Conservation (phyloP, 2,113 vertebrate species). For the Epinephelus fuscoguttatus region DNA sequence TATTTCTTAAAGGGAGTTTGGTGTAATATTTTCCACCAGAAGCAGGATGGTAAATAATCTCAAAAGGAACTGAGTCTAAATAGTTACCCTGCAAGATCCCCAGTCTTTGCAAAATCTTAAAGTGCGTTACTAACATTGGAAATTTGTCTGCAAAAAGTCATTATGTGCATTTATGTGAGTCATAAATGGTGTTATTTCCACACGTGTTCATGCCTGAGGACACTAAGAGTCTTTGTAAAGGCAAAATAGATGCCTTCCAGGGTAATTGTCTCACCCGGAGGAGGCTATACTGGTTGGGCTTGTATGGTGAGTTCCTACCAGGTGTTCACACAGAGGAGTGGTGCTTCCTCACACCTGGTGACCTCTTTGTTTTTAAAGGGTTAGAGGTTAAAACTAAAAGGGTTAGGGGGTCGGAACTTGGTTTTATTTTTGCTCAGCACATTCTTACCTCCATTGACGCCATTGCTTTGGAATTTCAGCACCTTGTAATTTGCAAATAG, state of each 20-base stretch:
- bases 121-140: no score
- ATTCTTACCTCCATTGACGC: constrained; percentile 20
- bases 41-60: no score
- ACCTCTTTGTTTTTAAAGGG: constrained; percentile 35
- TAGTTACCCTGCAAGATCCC: no score
- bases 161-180: neutral
- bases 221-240: neutral
- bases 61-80: no score
- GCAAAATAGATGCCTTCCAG: neutral
- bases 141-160: no score
- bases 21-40: no score
- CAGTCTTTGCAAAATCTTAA: no score
- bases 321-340: constrained; percentile 41
- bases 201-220: constrained; percentile 22
- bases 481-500: constrained; percentile 51
- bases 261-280: neutral
- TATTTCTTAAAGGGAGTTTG: no score
- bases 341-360: constrained; percentile 60
- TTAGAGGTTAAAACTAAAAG: constrained; percentile 23
- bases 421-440: constrained; percentile 10
- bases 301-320: constrained; percentile 41
- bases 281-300: constrained; percentile 15
- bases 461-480: constrained; percentile 30
- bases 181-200: neutral
- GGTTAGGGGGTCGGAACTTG: neutral